Base-by-base conservation (phyloP, 1,140 invertebrate species). In the Phymastichus coffea region DNA sequence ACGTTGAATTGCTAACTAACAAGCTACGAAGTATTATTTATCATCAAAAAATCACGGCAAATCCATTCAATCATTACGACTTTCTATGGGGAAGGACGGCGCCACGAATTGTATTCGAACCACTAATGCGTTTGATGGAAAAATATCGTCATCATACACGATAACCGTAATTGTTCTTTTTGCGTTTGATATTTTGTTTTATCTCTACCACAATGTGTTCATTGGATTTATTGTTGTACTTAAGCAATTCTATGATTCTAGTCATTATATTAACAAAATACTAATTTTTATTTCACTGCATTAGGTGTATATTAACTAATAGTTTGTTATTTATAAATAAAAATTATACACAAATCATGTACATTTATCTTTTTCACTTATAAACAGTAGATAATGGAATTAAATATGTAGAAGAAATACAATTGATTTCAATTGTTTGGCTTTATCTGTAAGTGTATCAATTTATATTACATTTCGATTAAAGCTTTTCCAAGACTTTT, bases 51-150 rank as follows among this genome's bases (percentile, higher is more conserved):
- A 60, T 80, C 19, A 57, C 70, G 3, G 33, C 57, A 2, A 64
- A 65, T n/a, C 59, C 65, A 0, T 82, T 80, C 47, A 80, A 79
- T 63, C 81, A 83, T 66, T 78, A 82, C n/a, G 80, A 82, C 35
- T 83, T 82, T 48, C 44, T 82, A 4, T 82, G 80, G 78, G 79
- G 80, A 28, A 74, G 65, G 46, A 63, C 63, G 20, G 68, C 73
- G 0, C 55, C 67, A 0, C 55, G 72, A 55, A 44, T 72, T 23
- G 52, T 80, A n/a, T 79, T 72, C 25, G 30, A 64, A 30, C 71
- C 74, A 43, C 26, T 80, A 6, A 41, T 78, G 17, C 51, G 59
- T 49, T 59, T 79, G 37, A 58, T 79, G 14, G 61, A 64, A 17
- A 61, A 70, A 49, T 75, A 78, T 66, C 63, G 67, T 33, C 69